phyloP scores from a whole-genome alignment of 2,113 vertebrate genomes.

The Australoheros scitulus region DNA sequence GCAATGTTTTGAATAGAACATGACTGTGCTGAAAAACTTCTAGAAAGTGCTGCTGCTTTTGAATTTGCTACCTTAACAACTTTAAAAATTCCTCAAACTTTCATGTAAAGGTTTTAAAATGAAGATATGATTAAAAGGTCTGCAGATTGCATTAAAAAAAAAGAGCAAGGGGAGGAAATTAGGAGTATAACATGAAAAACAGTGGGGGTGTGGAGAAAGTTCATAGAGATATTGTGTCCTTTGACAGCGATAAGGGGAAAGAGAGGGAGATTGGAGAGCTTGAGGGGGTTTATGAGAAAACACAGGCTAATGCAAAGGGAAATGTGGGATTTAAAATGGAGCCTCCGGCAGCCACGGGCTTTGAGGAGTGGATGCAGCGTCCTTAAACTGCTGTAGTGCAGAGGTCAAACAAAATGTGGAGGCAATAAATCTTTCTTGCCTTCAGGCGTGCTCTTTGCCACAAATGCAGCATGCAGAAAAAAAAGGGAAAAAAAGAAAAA shows the following conservation, averaged over 20 bases:
- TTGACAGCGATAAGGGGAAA: conserved; percentile 32
- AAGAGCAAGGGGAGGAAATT: not conserved
- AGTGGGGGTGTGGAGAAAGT: conserved; percentile 8
- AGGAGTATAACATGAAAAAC: not conserved
- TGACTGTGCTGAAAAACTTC: not conserved
- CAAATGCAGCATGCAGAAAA: not conserved
- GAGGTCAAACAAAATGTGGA: conserved; percentile 63
- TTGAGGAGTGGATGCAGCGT: conserved; percentile 28
- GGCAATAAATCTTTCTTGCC: conserved; percentile 52
- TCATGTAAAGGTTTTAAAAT: not conserved
- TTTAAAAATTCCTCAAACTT: not conserved
- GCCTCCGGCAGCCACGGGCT: conserved; percentile 46
- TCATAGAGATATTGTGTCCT: not conserved
- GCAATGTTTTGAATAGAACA: not conserved
- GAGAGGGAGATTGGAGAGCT: conserved; percentile 14
- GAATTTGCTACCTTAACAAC: not conserved
- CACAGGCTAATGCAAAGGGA: conserved; percentile 37
- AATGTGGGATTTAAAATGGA: conserved; percentile 35
- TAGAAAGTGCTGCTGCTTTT: not conserved
- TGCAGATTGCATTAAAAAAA: conserved; percentile 15
- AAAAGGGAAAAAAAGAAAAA: conserved; percentile 16
- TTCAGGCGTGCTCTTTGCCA: conserved; percentile 4
- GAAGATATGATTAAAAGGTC: not conserved
- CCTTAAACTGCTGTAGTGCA: conserved; percentile 12
- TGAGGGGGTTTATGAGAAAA: conserved; percentile 52